Evolutionary conservation across 2,888 invertebrate species (phyloP), one percentile per base, ranked within the genome.

Genomic region (Lapara coniferarum): DNA sequence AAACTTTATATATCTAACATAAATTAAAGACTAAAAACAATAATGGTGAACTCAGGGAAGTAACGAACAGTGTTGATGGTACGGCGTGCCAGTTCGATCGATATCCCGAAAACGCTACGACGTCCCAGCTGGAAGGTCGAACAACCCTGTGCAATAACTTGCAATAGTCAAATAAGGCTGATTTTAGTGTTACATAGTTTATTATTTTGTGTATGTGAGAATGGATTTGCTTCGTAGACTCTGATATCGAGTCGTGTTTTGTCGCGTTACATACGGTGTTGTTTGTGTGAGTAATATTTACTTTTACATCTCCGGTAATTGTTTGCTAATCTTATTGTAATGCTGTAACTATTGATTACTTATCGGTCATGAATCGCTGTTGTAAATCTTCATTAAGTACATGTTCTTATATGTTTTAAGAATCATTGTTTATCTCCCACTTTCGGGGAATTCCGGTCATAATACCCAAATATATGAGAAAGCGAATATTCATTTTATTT

Each of bases 141-240:
- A 84, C 85, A 85, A 89, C 85, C 81, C 77, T 81, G 89, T 91
- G 90, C 90, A 91, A 90, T 90, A 90, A 77, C 77, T 82, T 86
- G 87, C 88, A 88, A 87, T 89, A 87, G 81, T 84, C 84, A 75
- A 67, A 69, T 68, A 78, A 79, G 73, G 76, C 76, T 82, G 77
- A 79, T 80, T 79, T 73, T 75, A 71, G 71, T 70, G 73, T 77
- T 46, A 66, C 71, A 69, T 73, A 74, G 66, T 74, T 76, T 74
- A 63, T 49, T 13, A 12, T 2, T 46, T 13, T 63, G 85, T 88
- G 89, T 84, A 78, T 80, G 82, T 85, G 83, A 86, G 80, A 85
- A 91, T 92, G 91, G 89, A 91, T 91, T 86, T 85, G 85, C 83
- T 86, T 82, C 79, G 83, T 85, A 87, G 84, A 88, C 81, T 85